These are phyloP conservation scores for Drosophila gaucha DNA, from an alignment of 2,888 invertebrate genomes.

Conservation along the genomic window DNA sequence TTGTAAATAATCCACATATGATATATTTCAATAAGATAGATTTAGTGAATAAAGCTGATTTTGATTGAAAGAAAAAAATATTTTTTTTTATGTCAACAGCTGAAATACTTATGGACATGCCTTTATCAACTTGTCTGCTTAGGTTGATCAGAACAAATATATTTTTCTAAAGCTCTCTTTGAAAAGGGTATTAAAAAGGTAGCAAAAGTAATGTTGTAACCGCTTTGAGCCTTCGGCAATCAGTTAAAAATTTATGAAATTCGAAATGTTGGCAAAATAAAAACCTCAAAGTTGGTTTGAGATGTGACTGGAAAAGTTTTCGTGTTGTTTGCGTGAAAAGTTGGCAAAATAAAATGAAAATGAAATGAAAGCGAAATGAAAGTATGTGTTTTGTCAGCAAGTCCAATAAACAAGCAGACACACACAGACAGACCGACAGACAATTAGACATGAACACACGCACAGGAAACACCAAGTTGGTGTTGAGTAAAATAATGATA, in stretches of 20 bases:
- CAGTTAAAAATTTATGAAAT: slow-evolving; percentile 30
- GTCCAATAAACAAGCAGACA: slow-evolving; percentile 22
- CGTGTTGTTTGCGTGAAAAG: slow-evolving; percentile 3
- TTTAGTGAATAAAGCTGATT: too few relatives aligned
- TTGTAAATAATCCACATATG: too few relatives aligned
- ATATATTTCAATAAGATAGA: neutral
- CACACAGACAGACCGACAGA: neutral
- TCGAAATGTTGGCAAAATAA: slow-evolving; percentile 32
- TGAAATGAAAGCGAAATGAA: slow-evolving; percentile 16
- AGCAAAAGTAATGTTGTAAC: slow-evolving; percentile 18
- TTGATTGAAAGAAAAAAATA: too few relatives aligned
- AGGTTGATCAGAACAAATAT: neutral
- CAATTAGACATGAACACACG: neutral
- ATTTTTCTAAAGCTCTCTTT: neutral
- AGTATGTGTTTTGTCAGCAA: slow-evolving; percentile 46
- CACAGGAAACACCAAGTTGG: slow-evolving; percentile 36
- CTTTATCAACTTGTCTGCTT: neutral
- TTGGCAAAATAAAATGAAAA: slow-evolving; percentile 7
- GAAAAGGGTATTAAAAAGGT: neutral
- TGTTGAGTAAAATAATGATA: neutral
- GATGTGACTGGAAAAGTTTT: slow-evolving; percentile 37
- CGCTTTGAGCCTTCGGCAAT: slow-evolving; percentile 29
- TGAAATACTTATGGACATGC: too few relatives aligned
- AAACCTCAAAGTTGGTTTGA: slow-evolving; percentile 25
- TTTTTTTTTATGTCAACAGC: too few relatives aligned